Percentiles rank a stretch among this genome's conserved stretches.
These are phyloP conservation scores for Autographa pulchrina DNA, from an alignment of 2,888 invertebrate species.

Conservation along the genomic window DNA sequence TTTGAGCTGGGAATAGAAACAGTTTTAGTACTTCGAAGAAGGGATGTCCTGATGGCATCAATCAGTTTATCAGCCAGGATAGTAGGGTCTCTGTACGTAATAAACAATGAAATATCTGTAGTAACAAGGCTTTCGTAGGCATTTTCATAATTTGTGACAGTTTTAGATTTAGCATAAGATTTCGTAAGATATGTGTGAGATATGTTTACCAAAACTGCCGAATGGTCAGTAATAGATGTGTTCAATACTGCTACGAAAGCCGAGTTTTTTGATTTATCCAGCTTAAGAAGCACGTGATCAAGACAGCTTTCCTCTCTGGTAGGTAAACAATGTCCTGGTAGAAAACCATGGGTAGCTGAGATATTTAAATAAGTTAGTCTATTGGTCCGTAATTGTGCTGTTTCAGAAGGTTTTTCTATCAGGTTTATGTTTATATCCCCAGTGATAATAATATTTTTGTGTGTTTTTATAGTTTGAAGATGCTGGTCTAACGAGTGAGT, in stretches of 20 bases:
- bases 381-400: too few species aligned
- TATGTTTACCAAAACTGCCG: background rate
- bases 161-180: background rate
- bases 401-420: too few species aligned
- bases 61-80: constrained; percentile 1
- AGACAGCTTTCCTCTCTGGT: constrained; percentile 6
- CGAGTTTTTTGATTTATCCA: constrained; percentile 6
- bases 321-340: constrained; percentile 5
- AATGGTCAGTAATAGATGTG: constrained; percentile 6
- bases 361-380: too few species aligned
- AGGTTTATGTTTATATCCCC: too few species aligned
- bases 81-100: constrained; percentile 5
- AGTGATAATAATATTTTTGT: too few species aligned
- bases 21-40: constrained; percentile 7
- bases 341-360: background rate
- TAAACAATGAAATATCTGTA: constrained; percentile 2
- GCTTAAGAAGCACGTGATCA: constrained; percentile 3
- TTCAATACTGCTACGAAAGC: background rate
- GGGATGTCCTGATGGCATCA: constrained; percentile 7
- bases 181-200: background rate
- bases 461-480: too few species aligned
- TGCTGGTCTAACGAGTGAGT: too few species aligned
- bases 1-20: constrained; percentile 4
- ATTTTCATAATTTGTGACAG: background rate
- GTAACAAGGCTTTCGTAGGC: background rate